Evolutionary conservation across 2,888 invertebrate genomes (phyloP).

Genomic region (Synanthedon myopaeformis): DNA sequence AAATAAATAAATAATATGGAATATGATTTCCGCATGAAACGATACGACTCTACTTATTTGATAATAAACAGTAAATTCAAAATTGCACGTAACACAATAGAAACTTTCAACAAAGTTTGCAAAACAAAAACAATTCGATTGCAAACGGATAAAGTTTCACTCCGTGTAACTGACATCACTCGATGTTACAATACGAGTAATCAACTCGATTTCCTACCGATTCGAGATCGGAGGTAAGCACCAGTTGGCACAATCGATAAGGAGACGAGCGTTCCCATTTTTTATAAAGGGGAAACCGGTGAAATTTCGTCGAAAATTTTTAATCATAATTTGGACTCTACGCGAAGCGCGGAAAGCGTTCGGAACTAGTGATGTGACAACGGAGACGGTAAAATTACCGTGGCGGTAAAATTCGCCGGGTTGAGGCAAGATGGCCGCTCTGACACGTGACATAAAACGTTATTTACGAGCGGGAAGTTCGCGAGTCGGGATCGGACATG

Average conservation of each 20-base stretch:
- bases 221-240: constrained; percentile 63
- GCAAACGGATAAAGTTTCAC: constrained; percentile 9
- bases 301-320: constrained; percentile 17
- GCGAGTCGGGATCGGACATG: constrained; percentile 59
- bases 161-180: constrained; percentile 7
- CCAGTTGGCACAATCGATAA: constrained; percentile 68
- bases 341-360: constrained; percentile 30
- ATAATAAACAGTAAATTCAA: too few relatives aligned
- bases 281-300: constrained; percentile 23
- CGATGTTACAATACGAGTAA: constrained; percentile 25
- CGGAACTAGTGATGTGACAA: constrained; percentile 17
- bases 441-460: constrained; percentile 64
- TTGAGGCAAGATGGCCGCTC: constrained; percentile 49
- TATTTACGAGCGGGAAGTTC: constrained; percentile 62
- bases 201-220: constrained; percentile 44
- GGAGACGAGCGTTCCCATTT: constrained; percentile 47
- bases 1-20: too few relatives aligned
- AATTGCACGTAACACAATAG: too few relatives aligned
- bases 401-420: constrained; percentile 25
- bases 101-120: constrained; percentile 1
- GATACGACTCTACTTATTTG: too few relatives aligned
- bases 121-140: constrained; percentile 14
- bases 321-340: constrained; percentile 31
- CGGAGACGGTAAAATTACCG: constrained; percentile 19
- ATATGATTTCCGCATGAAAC: too few relatives aligned